A percentile compares a stretch with the other conserved stretches of the same genome.
phyloP scores from a whole-genome alignment of 1,140 invertebrate genomes.

The Holcopasites calliopsidis region DNA sequence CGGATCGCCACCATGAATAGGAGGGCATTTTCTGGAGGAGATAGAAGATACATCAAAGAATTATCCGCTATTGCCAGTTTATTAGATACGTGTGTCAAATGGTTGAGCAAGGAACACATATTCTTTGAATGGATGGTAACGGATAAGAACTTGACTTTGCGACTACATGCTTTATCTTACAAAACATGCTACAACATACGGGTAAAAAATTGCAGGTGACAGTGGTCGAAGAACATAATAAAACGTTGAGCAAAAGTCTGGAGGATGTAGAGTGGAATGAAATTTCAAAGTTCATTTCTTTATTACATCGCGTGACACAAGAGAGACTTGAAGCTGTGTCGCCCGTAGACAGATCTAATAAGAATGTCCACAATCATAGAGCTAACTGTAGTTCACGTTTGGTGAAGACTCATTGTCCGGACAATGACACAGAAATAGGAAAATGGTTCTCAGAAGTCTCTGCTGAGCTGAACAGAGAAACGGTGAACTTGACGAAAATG shows the following conservation, averaged over 20 bases:
- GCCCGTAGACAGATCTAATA: not conserved
- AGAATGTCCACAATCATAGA: not conserved
- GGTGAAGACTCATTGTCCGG: slow-evolving; percentile 46
- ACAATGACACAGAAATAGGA: slow-evolving; percentile 42
- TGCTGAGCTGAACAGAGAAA: slow-evolving; percentile 28
- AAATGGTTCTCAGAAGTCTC: slow-evolving; percentile 47
- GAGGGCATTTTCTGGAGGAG: not conserved
- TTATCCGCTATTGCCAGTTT: slow-evolving; percentile 52
- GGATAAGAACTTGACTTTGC: not conserved
- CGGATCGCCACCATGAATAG: slow-evolving; percentile 10
- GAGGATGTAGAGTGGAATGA: slow-evolving; percentile 49
- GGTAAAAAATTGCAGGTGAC: slow-evolving; percentile 62
- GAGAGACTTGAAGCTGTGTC: slow-evolving; percentile 33
- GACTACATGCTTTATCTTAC: not conserved
- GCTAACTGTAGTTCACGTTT: slow-evolving; percentile 58
- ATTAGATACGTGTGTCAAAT: slow-evolving; percentile 63
- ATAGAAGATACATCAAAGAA: slow-evolving; percentile 51
- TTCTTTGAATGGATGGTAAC: slow-evolving; percentile 74
- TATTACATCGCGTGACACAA: slow-evolving; percentile 60
- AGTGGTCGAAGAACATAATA: slow-evolving; percentile 62
- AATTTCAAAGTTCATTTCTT: slow-evolving; percentile 63
- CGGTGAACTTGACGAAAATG: slow-evolving; percentile 44
- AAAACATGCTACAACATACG: not conserved
- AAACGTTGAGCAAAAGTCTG: slow-evolving; percentile 5
- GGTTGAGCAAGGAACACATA: slow-evolving; percentile 64